These are phyloP conservation scores for Scaptomyza hsui DNA, from an alignment of 1,140 invertebrate genomes.

Conservation along the genomic window DNA sequence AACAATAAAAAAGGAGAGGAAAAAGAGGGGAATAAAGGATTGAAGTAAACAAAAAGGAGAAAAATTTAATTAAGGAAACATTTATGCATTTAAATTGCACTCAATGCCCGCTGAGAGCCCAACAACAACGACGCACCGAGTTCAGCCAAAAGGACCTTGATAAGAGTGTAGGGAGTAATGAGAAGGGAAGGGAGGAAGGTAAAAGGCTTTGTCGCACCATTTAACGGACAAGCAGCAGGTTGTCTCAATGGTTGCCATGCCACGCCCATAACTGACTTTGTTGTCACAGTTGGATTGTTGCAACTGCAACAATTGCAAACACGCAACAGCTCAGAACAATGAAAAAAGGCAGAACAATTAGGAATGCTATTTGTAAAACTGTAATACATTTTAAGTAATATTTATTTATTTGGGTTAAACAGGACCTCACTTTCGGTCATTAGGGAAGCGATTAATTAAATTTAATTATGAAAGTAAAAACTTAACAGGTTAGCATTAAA, in stretches of 20 bases:
- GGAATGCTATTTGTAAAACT: background rate
- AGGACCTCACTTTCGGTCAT: too few relatives aligned
- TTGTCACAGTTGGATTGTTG: slow-evolving; percentile 9
- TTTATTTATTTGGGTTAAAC: too few relatives aligned
- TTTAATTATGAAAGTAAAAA: too few relatives aligned
- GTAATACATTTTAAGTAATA: too few relatives aligned
- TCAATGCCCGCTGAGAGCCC: slow-evolving; percentile 49
- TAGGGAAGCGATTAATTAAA: too few relatives aligned
- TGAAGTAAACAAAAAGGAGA: slow-evolving; percentile 19
- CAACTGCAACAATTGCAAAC: slow-evolving; percentile 16
- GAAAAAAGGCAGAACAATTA: background rate
- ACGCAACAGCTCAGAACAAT: background rate
- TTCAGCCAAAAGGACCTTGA: slow-evolving; percentile 9
- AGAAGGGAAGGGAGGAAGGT: background rate
- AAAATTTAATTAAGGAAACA: slow-evolving; percentile 81
- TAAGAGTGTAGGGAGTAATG: background rate
- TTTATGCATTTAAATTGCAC: slow-evolving; percentile 80
- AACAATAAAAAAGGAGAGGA: slow-evolving; percentile 1
- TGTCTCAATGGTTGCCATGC: slow-evolving; percentile 33
- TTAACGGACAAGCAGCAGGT: slow-evolving; percentile 32
- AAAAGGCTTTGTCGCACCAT: slow-evolving; percentile 27
- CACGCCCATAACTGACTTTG: slow-evolving; percentile 31
- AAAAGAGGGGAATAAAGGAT: background rate
- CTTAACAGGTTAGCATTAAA: too few relatives aligned
- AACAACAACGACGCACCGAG: slow-evolving; percentile 15